Evolutionary conservation across 2,888 invertebrate genomes (phyloP).

Genomic region (Rugalucina vietnamica): DNA sequence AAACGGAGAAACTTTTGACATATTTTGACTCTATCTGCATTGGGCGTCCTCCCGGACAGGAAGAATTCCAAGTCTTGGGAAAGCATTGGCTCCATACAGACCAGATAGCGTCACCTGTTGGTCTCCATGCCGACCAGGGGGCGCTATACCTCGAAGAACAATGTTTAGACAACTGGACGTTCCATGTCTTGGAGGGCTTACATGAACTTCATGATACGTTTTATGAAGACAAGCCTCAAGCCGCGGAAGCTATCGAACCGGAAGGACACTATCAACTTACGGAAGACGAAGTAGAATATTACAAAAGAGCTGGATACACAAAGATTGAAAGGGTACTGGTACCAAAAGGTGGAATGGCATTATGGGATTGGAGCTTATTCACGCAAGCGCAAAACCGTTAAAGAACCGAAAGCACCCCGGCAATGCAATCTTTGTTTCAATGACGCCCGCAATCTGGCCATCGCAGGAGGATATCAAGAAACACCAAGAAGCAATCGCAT

Average conservation of each 20-base stretch:
- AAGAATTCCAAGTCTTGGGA: conserved; percentile 56
- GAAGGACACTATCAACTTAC: conserved; percentile 61
- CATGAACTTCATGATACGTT: conserved; percentile 65
- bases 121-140: conserved; percentile 78
- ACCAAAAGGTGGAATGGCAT: conserved; percentile 75
- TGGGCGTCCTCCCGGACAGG: conserved; percentile 77
- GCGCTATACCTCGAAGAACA: conserved; percentile 74
- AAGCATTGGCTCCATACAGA: conserved; percentile 76
- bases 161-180: conserved; percentile 68
- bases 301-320: conserved; percentile 60
- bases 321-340: conserved; percentile 63
- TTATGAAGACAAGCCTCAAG: conserved; percentile 51
- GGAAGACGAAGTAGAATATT: conserved; percentile 67
- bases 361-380: conserved; percentile 78
- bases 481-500: conserved; percentile 64
- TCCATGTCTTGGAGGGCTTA: conserved; percentile 71
- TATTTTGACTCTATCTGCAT: conserved; percentile 80
- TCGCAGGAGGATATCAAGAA: conserved; percentile 54
- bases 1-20: conserved; percentile 75
- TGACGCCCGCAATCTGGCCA: conserved; percentile 76
- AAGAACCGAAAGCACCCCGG: conserved; percentile 58
- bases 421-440: conserved; percentile 70
- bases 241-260: conserved; percentile 37
- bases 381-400: conserved; percentile 70
- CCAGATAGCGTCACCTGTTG: conserved; percentile 69